Conservation (phyloP, 2,888 invertebrate genomes). For the Nezara viridula region DNA sequence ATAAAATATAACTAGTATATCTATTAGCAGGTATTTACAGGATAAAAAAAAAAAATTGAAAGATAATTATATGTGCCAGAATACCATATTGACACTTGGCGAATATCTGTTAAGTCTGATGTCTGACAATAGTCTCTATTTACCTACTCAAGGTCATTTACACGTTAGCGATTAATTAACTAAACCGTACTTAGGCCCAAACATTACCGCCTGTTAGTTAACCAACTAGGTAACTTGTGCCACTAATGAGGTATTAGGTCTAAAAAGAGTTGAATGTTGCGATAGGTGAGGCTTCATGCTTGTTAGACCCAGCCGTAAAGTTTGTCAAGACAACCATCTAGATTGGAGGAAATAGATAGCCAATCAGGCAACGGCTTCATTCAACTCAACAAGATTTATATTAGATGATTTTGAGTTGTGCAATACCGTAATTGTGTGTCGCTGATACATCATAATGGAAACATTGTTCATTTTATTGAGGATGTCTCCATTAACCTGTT, state of each 20-base stretch:
- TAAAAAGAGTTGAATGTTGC: background rate
- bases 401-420: background rate
- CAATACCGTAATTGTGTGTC: background rate
- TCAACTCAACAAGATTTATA: background rate
- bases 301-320: conserved; percentile 1
- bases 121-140: background rate
- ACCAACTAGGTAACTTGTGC: background rate
- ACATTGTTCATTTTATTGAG: too few relatives aligned
- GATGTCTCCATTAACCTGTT: too few relatives aligned
- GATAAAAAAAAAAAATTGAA: background rate
- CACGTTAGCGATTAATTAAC: background rate
- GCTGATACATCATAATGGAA: too few relatives aligned
- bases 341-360: conserved; percentile 37
- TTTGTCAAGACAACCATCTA: background rate
- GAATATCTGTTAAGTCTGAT: background rate
- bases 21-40: background rate
- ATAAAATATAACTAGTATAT: background rate
- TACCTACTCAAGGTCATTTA: background rate
- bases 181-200: background rate
- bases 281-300: conserved; percentile 12
- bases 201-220: background rate
- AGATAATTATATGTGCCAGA: background rate
- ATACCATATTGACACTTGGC: background rate
- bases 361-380: background rate
- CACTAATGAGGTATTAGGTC: background rate